phyloP scores from a whole-genome alignment of 1,140 invertebrate species.

The Thalassaphorura encarpata region DNA sequence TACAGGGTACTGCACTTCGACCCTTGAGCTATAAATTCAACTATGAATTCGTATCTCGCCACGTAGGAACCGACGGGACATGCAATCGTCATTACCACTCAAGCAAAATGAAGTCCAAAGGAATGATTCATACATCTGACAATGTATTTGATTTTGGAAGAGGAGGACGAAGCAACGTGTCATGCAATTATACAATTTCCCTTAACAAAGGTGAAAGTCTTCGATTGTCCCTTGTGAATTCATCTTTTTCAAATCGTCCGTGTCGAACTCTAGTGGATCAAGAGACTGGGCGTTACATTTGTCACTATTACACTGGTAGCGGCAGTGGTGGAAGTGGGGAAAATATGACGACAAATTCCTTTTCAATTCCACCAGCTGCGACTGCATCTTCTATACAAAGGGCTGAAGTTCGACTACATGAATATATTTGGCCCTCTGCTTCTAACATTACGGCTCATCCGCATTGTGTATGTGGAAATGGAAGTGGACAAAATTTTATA shows the following conservation, averaged over 20 bases:
- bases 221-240: slow-evolving; percentile 56
- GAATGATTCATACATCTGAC: slow-evolving; percentile 53
- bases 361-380: not conserved
- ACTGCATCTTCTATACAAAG: not conserved
- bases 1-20: slow-evolving; percentile 53
- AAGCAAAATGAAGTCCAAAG: slow-evolving; percentile 38
- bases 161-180: slow-evolving; percentile 58
- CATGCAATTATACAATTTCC: slow-evolving; percentile 62
- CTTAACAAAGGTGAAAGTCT: slow-evolving; percentile 39
- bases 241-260: slow-evolving; percentile 52
- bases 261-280: slow-evolving; percentile 60
- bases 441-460: slow-evolving; percentile 21
- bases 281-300: slow-evolving; percentile 52
- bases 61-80: slow-evolving; percentile 25
- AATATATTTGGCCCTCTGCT: slow-evolving; percentile 26
- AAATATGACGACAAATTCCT: not conserved
- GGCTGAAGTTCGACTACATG: slow-evolving; percentile 21
- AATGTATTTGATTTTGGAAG: slow-evolving; percentile 67
- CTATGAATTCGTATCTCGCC: slow-evolving; percentile 29
- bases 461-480: slow-evolving; percentile 26
- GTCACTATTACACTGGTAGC: slow-evolving; percentile 30
- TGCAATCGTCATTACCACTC: slow-evolving; percentile 25
- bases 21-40: slow-evolving; percentile 47
- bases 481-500: slow-evolving; percentile 9
- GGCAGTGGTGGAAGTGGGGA: not conserved